Evolutionary conservation across 2,888 invertebrate genomes (phyloP).

Genomic region (Limnephilus rhombicus): DNA sequence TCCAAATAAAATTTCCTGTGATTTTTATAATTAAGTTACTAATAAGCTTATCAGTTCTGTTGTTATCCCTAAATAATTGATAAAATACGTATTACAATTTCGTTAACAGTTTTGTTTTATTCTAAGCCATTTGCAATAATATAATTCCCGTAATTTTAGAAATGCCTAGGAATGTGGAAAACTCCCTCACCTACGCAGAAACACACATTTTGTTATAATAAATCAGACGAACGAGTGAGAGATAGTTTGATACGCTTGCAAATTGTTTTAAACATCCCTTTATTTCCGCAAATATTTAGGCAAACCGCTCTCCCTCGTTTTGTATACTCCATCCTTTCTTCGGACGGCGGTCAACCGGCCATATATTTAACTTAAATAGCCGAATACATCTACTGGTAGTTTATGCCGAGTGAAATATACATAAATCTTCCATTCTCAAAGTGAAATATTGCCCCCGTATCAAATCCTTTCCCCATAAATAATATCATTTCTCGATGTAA

Average conservation of each 20-base stretch:
- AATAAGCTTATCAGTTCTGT: background rate
- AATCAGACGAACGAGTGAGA: background rate
- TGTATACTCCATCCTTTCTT: background rate
- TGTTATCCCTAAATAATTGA: background rate
- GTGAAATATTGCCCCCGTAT: background rate
- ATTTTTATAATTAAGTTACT: background rate
- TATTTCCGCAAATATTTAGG: conserved; percentile 27
- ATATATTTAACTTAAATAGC: conserved; percentile 41
- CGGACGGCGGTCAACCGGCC: conserved; percentile 40
- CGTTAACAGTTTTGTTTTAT: background rate
- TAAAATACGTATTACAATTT: background rate
- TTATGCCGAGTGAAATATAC: background rate
- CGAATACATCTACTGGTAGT: background rate
- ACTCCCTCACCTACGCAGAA: background rate
- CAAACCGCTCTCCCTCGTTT: background rate
- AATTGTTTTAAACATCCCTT: conserved; percentile 16
- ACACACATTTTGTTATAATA: background rate
- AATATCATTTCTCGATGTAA: background rate
- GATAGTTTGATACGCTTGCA: conserved; percentile 9
- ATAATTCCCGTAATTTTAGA: background rate
- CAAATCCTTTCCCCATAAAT: background rate
- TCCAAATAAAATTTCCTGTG: background rate
- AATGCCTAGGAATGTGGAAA: background rate
- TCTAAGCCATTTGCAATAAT: background rate
- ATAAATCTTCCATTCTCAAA: background rate